Evolutionary conservation across 2,888 invertebrate genomes (phyloP).

Genomic region (Teleogryllus oceanicus): DNA sequence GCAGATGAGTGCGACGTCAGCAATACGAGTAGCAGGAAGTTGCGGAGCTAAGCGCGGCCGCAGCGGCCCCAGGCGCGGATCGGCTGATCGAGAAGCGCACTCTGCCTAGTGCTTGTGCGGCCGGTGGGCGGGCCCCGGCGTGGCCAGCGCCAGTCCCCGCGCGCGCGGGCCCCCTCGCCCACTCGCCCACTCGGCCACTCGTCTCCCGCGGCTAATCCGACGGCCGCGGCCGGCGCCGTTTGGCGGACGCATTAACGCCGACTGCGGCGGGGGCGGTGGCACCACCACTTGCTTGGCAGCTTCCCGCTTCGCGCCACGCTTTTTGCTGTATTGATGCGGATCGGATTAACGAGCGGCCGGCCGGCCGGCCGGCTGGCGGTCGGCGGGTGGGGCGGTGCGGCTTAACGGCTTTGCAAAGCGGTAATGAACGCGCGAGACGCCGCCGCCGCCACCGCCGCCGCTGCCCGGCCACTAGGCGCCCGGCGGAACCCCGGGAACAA

Average conservation of each 20-base stretch:
- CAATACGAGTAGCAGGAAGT: no score
- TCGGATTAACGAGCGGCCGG: background rate
- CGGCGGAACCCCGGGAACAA: background rate
- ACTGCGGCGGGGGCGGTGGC: background rate
- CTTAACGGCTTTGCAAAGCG: background rate
- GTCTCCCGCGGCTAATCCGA: background rate
- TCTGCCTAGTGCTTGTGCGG: no score
- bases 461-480: background rate
- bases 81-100: no score
- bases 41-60: no score
- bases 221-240: background rate
- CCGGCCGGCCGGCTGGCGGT: background rate
- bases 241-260: background rate
- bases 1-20: no score
- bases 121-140: background rate
- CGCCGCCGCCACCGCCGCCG: no score
- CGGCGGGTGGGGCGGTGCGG: background rate
- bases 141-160: background rate
- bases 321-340: background rate
- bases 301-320: background rate
- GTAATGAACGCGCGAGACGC: background rate
- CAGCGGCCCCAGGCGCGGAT: no score
- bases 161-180: background rate
- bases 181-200: background rate
- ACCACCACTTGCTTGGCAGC: background rate